Evolutionary conservation across 53 echinoderm and acorn worm species (phyloP), one percentile per base, ranked within the genome.

Genomic region (Hippasteria phrygiana): DNA sequence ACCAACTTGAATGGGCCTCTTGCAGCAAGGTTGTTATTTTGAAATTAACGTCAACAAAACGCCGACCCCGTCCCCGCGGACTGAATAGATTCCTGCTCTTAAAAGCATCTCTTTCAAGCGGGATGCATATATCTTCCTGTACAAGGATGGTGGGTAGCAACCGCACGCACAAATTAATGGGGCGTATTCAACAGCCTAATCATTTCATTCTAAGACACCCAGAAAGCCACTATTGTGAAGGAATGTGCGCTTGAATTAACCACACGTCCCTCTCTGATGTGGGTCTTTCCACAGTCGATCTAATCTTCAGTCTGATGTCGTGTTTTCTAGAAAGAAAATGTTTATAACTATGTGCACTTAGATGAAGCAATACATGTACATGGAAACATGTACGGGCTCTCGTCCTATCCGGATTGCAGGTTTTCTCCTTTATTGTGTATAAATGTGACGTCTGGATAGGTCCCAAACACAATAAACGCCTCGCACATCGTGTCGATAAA

Each of bases 131-230:
- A 24, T 59, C 26, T 5, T 17, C 59, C 59, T 26, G 20, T 59
- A 24, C 14, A 22, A 59, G 59, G 59, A 45, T 45, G 6, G 22
- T 35, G 37, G 18, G 34, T 12, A 18, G 36, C 69, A 67, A 67
- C 37, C 34, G 17, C 36, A 67, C 36, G 69, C 34, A 36, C 69
- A 67, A 67, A 65, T 65, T 67, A 67, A 67, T 67, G 69, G 69
- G 69, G n/a, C 69, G 69, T 16, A 67, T 33, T 35, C 13, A 11
- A 11, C 32, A 7, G 69, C 18, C n/a, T 67, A 36, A 67, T 67
- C 14, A 33, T 67, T 17, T 67, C 14, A 33, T 67, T 17, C 34
- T 67, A 35, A 18, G 35, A 13, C 7, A 67, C 36, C 6, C 22
- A 36, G 14, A 33, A 67, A 59, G 59, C 59, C 36, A 10, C 3